phyloP scores from a whole-genome alignment of 1,140 invertebrate genomes.

The Contarinia nasturtii region DNA sequence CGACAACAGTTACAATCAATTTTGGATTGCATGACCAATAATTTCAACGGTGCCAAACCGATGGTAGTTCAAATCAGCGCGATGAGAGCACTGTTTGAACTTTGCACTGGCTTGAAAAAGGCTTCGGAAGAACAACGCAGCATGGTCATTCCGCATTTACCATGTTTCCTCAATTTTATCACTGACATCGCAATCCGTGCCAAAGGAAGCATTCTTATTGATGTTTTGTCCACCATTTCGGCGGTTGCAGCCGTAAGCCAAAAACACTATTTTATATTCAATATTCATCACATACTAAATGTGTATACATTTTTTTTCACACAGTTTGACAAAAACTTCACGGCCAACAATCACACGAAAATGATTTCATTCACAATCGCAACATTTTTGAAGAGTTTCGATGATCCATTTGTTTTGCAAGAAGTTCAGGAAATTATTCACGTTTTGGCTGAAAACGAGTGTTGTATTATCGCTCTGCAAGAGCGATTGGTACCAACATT shows the following conservation, averaged over 20 bases:
- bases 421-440: conserved; percentile 48
- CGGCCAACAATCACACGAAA: conserved; percentile 41
- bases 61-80: conserved; percentile 18
- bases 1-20: conserved; percentile 19
- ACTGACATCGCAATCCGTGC: conserved; percentile 24
- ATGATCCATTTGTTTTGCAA: conserved; percentile 42
- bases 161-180: conserved; percentile 18
- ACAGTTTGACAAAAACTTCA: conserved; percentile 47
- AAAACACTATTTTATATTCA: neutral
- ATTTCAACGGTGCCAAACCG: conserved; percentile 15
- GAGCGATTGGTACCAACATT: conserved; percentile 51
- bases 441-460: conserved; percentile 39
- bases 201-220: conserved; percentile 35
- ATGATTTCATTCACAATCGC: conserved; percentile 50
- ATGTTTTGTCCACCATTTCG: conserved; percentile 46
- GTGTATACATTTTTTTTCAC: conserved; percentile 5
- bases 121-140: conserved; percentile 14
- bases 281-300: too few species aligned
- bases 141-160: conserved; percentile 14
- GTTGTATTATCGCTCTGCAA: conserved; percentile 38
- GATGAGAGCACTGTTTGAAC: conserved; percentile 21
- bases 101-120: conserved; percentile 33
- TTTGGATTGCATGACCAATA: conserved; percentile 15
- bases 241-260: conserved; percentile 41
- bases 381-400: conserved; percentile 46